phyloP scores from a whole-genome alignment of 2,797 vertebrate species.

The Malacoraja senta region DNA sequence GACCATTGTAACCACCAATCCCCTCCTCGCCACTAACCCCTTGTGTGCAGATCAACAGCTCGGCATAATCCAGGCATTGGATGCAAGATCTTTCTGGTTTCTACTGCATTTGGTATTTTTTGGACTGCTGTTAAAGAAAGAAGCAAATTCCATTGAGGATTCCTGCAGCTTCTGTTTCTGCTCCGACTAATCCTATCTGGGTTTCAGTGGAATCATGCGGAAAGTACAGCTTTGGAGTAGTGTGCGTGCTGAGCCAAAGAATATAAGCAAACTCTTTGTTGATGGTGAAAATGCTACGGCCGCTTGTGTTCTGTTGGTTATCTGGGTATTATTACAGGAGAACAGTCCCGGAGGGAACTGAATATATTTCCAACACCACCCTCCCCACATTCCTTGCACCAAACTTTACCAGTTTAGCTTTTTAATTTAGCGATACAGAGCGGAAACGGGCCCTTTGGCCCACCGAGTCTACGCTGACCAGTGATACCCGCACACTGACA shows the following conservation, averaged over 20 bases:
- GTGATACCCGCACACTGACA: no score
- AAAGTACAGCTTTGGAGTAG: background rate
- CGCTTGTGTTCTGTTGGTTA: background rate
- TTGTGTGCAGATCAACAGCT: background rate
- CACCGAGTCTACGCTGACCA: no score
- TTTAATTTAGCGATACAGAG: no score
- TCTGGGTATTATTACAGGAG: background rate
- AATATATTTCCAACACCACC: background rate
- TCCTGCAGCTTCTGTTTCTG: background rate
- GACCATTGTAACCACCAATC: background rate
- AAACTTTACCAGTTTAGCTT: background rate
- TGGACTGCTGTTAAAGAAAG: background rate
- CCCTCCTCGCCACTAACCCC: background rate
- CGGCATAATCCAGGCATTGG: background rate
- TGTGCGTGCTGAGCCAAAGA: background rate
- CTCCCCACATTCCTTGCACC: background rate
- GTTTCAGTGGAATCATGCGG: background rate
- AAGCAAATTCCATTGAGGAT: background rate
- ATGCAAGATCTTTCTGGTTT: background rate
- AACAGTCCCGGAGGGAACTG: background rate
- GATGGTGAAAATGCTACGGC: no score
- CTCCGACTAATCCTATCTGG: background rate
- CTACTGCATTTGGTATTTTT: background rate
- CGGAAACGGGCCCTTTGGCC: no score
- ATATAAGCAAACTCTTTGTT: background rate